Percentiles rank a stretch among this genome's conserved stretches.
phyloP scores from a whole-genome alignment of 1,140 invertebrate genomes.

The Daktulosphaira vitifoliae region DNA sequence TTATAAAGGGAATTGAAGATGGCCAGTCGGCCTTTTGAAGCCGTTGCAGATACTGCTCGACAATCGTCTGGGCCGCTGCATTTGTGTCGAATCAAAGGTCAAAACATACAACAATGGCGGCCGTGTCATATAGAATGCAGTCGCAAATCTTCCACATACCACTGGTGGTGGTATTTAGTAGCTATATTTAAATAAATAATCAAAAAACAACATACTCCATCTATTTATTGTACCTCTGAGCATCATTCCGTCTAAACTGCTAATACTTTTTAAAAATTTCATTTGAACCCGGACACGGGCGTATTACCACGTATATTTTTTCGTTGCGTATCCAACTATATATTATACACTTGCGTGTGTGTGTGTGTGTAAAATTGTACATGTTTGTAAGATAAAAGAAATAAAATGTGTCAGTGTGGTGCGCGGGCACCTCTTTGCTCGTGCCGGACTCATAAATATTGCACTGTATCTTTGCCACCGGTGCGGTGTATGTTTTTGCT shows the following conservation, averaged over 20 bases:
- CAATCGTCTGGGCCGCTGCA: not conserved
- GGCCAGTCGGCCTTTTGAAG: not conserved
- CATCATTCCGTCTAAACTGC: too few relatives aligned
- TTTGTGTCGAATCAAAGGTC: conserved; percentile 19
- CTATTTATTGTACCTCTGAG: too few relatives aligned
- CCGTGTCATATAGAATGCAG: too few relatives aligned
- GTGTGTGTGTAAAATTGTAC: not conserved
- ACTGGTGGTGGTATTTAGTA: too few relatives aligned
- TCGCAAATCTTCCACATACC: too few relatives aligned
- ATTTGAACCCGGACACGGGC: not conserved
- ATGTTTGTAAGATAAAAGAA: not conserved
- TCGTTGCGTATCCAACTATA: not conserved
- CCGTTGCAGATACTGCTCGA: not conserved
- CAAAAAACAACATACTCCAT: too few relatives aligned
- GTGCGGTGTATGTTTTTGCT: conserved; percentile 15
- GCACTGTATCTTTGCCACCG: not conserved
- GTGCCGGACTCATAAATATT: not conserved
- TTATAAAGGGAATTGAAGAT: too few relatives aligned
- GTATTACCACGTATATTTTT: conserved; percentile 1
- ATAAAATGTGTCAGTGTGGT: not conserved
- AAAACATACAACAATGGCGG: not conserved
- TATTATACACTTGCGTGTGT: not conserved
- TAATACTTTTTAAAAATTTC: not conserved
- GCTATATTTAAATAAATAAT: too few relatives aligned
- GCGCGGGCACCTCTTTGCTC: not conserved